A percentile compares a stretch with the other conserved stretches of the same genome.
These are phyloP conservation scores for Sturnira hondurensis DNA, from an alignment of 2,113 vertebrate genomes.

Conservation along the genomic window DNA sequence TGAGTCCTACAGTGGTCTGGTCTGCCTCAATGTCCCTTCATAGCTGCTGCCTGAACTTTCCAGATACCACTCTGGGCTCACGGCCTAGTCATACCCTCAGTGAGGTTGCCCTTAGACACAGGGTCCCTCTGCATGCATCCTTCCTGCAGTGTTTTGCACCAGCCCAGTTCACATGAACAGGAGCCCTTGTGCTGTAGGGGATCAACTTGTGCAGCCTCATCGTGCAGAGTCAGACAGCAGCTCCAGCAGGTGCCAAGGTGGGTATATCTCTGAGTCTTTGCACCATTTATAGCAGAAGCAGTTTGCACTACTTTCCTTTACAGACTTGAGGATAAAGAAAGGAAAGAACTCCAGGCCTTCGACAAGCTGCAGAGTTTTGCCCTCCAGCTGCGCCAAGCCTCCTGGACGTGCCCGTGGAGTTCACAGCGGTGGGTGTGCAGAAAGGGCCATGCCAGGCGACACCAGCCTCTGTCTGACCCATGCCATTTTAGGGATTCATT, in stretches of 20 bases:
- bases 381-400: not conserved
- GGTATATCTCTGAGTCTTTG: not conserved
- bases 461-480: not conserved
- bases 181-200: not conserved
- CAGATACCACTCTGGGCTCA: not conserved
- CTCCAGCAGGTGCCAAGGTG: not conserved
- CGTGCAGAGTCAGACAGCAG: not conserved
- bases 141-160: fast-evolving
- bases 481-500: fast-evolving
- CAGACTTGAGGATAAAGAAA: not conserved
- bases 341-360: not conserved
- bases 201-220: not conserved
- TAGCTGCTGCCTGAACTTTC: not conserved
- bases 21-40: not conserved
- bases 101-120: too few relatives aligned
- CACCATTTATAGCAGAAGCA: not conserved
- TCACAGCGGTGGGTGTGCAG: fast-evolving
- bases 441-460: not conserved
- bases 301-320: not conserved
- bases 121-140: not conserved
- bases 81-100: not conserved
- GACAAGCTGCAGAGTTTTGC: fast-evolving
- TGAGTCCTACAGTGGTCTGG: not conserved
- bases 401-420: fast-evolving
- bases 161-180: fast-evolving